Evolutionary conservation across 2,888 invertebrate genomes (phyloP).

Genomic region (Epistrophe eligans): DNA sequence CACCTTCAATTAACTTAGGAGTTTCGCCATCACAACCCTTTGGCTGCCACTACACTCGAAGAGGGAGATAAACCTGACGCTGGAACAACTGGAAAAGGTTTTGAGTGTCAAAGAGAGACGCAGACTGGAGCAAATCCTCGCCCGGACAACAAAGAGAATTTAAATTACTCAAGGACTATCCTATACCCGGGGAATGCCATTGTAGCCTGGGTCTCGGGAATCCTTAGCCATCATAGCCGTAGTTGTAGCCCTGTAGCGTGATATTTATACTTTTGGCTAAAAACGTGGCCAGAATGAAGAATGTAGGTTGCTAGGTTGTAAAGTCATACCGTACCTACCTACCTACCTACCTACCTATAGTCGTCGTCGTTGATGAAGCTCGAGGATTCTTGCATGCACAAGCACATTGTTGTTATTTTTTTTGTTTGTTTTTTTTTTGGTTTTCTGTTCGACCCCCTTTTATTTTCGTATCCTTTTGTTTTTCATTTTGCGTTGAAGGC

Average conservation of each 20-base stretch:
- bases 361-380: constrained; percentile 26
- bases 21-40: constrained; percentile 83
- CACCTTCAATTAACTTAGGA: constrained; percentile 78
- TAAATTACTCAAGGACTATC: constrained; percentile 71
- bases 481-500: constrained; percentile 61
- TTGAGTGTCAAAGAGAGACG: constrained; percentile 82
- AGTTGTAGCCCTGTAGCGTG: constrained; percentile 55
- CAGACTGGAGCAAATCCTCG: constrained; percentile 82
- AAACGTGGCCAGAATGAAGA: constrained; percentile 70
- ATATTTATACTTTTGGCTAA: constrained; percentile 73
- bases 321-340: neutral
- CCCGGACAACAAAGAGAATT: constrained; percentile 76
- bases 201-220: constrained; percentile 27
- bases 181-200: constrained; percentile 62
- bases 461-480: constrained; percentile 42
- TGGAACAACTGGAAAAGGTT: constrained; percentile 82
- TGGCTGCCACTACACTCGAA: constrained; percentile 83
- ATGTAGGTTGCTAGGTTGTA: constrained; percentile 72
- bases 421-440: constrained; percentile 24
- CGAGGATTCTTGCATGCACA: constrained; percentile 57
- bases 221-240: constrained; percentile 47
- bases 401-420: constrained; percentile 16
- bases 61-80: constrained; percentile 83
- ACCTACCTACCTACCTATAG: too few species aligned
- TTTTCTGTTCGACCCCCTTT: constrained; percentile 51